phyloP scores from a whole-genome alignment of 2,113 vertebrate genomes.

The Ornithorhynchus anatinus region DNA sequence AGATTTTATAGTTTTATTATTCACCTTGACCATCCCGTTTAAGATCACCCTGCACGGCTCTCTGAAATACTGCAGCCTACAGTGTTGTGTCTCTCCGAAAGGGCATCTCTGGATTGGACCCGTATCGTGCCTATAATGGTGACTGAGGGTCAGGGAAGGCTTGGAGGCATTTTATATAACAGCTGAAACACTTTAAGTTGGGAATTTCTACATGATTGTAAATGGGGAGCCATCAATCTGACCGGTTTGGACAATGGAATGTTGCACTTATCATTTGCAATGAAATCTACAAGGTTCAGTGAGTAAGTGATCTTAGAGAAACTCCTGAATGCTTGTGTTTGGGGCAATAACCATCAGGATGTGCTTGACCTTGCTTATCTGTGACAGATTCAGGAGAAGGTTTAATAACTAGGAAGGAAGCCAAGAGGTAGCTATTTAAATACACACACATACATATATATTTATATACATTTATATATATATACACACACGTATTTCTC shows the following conservation, averaged over 20 bases:
- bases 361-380: too few species aligned
- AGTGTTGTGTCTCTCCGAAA: constrained; percentile 40
- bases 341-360: constrained; percentile 40
- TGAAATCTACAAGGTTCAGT: constrained; percentile 34
- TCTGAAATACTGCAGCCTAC: constrained; percentile 44
- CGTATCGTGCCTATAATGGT: constrained; percentile 46
- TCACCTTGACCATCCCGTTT: constrained; percentile 35
- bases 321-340: background rate
- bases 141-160: constrained; percentile 47
- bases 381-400: too few species aligned
- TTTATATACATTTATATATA: background rate
- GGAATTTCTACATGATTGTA: constrained; percentile 61
- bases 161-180: constrained; percentile 65
- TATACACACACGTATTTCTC: background rate
- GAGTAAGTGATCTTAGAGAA: constrained; percentile 43
- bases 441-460: background rate
- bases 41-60: constrained; percentile 43
- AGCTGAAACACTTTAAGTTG: constrained; percentile 58
- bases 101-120: constrained; percentile 30
- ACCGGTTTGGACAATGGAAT: constrained; percentile 44
- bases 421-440: constrained; percentile 23
- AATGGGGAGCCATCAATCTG: constrained; percentile 56
- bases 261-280: constrained; percentile 27
- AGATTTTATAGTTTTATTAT: constrained; percentile 61
- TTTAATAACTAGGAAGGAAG: constrained; percentile 1